Base-by-base conservation (phyloP, 2,888 invertebrate genomes). In the Tromatobia lineatoria region DNA sequence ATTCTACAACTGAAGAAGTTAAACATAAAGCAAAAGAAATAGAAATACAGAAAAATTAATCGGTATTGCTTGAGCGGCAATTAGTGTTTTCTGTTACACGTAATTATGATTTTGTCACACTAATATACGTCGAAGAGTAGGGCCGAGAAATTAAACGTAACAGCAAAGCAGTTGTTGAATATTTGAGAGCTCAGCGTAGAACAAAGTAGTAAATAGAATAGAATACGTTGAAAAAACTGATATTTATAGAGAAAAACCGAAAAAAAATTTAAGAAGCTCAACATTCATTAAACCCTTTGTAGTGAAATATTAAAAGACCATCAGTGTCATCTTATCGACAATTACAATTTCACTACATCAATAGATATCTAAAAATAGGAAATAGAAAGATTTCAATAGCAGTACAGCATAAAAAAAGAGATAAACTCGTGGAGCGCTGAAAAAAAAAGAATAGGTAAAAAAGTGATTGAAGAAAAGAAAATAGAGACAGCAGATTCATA, bases 401-500 rank as follows among this genome's bases (percentile, higher is more conserved):
- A 29, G 59, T 10, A 25, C 2, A 13, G 54, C 10, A 15, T 29
- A 29, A 15, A 59, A 59, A 29, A 15, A 59, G 29, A 29, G 6
- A 54, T 11, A 54, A 20, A 23, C 7, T 0, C 23, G 57, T n/a
- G 1, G 11, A 61, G 34, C 7, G 34, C 59, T 34, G 34, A n/a
- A 61, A 61, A 34, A 18, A 57, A 54, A 18, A n/a, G 2, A 34
- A 73, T 42, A 84, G 61, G 61, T 42, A 67, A 52, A 34, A 73
- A 80, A 57, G 25, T 25, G 25, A 20, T 50, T 2, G 23, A 1
- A 54, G 29, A 57, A 73, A 61, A 67, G 69, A 57, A 76, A 29
- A n/a, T 54, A 52, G 80, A 83, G 34, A 85, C 47, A 66, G 57
- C n/a, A 73, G 47, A 64, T 54, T 79, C 66, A 71, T 42, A 80